Conservation (phyloP, 2,888 invertebrate genomes). For the Phortica okadai region DNA sequence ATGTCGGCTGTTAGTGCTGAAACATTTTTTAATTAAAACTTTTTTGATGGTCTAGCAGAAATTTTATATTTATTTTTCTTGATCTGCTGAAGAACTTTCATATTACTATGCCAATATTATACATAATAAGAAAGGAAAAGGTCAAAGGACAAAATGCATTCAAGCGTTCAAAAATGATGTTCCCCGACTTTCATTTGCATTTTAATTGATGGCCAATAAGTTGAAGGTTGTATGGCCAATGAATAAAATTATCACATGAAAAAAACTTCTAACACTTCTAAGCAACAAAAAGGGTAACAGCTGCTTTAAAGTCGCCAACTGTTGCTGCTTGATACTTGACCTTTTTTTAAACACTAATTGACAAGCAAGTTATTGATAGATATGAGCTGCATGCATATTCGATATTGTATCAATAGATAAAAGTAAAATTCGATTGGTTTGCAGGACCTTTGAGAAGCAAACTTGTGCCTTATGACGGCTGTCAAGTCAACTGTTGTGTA, state of each 20-base stretch:
- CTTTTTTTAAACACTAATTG: neutral
- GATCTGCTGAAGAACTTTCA: neutral
- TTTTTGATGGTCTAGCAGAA: neutral
- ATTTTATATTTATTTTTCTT: neutral
- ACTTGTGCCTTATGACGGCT: neutral
- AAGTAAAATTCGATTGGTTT: too few relatives aligned
- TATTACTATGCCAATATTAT: neutral
- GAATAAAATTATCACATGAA: neutral
- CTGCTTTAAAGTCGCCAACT: neutral
- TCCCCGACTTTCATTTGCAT: constrained; percentile 15
- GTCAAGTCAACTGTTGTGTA: neutral
- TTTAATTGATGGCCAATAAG: constrained; percentile 24
- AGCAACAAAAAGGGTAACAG: neutral
- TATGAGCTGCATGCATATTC: neutral
- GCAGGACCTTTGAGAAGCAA: neutral
- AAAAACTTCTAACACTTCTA: neutral
- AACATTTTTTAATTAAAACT: constrained; percentile 25
- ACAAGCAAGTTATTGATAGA: neutral
- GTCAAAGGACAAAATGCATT: constrained; percentile 16
- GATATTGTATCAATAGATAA: too few relatives aligned
- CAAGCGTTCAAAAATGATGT: constrained; percentile 4
- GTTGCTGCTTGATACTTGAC: too few relatives aligned
- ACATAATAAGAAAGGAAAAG: neutral
- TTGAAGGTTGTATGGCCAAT: neutral
- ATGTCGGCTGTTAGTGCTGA: neutral